These are phyloP conservation scores for Onthophagus taurus DNA, from an alignment of 1,140 invertebrate genomes.

Conservation along the genomic window DNA sequence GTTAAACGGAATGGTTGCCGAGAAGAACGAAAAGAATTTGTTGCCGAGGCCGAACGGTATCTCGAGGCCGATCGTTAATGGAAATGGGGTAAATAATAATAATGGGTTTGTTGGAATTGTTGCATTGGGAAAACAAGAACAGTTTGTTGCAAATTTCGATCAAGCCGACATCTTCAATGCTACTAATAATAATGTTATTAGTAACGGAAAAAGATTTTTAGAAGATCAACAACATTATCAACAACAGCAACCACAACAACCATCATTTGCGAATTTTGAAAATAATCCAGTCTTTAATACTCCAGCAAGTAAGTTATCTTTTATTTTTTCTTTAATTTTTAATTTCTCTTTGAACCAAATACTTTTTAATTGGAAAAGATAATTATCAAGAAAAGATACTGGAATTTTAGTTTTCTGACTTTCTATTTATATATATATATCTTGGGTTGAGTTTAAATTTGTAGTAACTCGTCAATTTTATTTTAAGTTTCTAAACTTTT, in stretches of 20 bases:
- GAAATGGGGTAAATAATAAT: no score
- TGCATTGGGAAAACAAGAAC: neutral
- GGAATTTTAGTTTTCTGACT: no score
- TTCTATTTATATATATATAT: no score
- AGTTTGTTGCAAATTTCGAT: slow-evolving; percentile 56
- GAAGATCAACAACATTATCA: neutral
- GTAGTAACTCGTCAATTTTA: no score
- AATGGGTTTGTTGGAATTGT: neutral
- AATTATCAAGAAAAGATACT: no score
- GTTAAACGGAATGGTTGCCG: slow-evolving; percentile 1
- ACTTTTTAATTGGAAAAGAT: no score
- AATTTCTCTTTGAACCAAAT: no score
- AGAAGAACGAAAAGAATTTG: neutral
- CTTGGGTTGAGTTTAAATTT: no score
- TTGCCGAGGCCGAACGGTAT: slow-evolving; percentile 5
- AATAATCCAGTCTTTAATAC: slow-evolving; percentile 59
- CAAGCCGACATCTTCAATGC: slow-evolving; percentile 45
- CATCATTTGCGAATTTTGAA: slow-evolving; percentile 61
- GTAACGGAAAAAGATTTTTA: slow-evolving; percentile 12
- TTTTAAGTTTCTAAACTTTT: no score
- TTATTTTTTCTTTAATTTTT: no score
- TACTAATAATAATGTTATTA: slow-evolving; percentile 18
- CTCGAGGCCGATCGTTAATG: slow-evolving; percentile 2
- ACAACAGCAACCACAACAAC: slow-evolving; percentile 17
- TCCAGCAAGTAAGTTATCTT: slow-evolving; percentile 46